These are phyloP conservation scores for Drosophila nigricruria DNA, from an alignment of 2,888 invertebrate genomes.

Conservation along the genomic window DNA sequence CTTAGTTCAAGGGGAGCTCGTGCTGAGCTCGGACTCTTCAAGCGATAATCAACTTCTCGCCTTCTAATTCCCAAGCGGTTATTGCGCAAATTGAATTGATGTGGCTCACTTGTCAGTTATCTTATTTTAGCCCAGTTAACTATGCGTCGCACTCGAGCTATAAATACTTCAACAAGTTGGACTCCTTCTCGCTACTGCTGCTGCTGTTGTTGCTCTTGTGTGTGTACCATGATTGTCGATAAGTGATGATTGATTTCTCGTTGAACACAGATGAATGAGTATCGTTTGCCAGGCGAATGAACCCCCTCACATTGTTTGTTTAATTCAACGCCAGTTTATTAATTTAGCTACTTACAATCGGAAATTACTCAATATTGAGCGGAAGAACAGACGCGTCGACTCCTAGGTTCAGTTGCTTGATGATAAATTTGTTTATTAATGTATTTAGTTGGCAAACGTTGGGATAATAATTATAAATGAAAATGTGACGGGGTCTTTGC, in stretches of 20 bases:
- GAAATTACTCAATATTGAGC: constrained; percentile 22
- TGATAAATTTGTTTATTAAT: constrained; percentile 4
- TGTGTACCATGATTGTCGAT: constrained; percentile 35
- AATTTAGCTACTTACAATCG: constrained; percentile 19
- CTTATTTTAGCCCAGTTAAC: constrained; percentile 36
- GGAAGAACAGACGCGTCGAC: too few relatives aligned
- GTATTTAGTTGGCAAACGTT: neutral
- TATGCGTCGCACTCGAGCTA: constrained; percentile 2
- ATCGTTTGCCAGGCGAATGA: constrained; percentile 21
- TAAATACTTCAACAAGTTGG: constrained; percentile 15
- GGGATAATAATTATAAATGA: neutral
- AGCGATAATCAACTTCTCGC: constrained; percentile 36
- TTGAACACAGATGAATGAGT: constrained; percentile 36
- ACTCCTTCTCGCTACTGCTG: neutral
- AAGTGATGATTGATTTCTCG: constrained; percentile 50
- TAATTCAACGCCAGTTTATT: constrained; percentile 39
- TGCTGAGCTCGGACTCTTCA: neutral
- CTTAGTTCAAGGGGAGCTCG: neutral
- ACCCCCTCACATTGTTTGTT: constrained; percentile 34
- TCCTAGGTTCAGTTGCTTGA: too few relatives aligned
- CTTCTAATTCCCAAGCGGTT: constrained; percentile 46
- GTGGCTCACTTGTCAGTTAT: constrained; percentile 43
- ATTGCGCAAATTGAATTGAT: constrained; percentile 50
- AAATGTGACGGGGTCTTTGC: neutral
- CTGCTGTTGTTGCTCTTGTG: neutral